Conservation (phyloP, 2,113 vertebrate genomes). For the Platycercus adscitus region DNA sequence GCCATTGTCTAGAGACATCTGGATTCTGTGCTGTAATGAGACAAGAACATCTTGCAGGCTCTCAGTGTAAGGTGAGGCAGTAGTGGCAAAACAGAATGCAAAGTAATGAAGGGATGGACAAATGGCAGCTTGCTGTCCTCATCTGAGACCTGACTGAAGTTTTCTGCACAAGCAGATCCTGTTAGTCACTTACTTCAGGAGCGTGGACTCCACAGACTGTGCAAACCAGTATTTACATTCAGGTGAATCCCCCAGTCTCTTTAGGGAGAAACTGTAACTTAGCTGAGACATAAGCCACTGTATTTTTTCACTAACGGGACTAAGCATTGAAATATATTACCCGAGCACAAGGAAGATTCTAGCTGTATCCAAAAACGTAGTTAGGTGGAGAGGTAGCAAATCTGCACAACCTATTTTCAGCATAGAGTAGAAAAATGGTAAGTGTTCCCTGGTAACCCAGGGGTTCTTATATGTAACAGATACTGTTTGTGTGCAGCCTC, state of each 20-base stretch:
- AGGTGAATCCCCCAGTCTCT: not conserved
- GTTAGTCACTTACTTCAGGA: not conserved
- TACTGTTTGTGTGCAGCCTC: not conserved
- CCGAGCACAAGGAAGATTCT: not conserved
- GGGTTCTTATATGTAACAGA: not conserved
- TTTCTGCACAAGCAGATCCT: not conserved
- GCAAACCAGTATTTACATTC: not conserved
- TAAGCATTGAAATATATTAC: not conserved
- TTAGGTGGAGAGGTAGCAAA: not conserved
- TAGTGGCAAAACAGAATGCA: not conserved
- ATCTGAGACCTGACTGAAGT: not conserved
- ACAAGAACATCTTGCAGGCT: not conserved
- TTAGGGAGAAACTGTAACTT: not conserved
- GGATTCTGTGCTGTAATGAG: not conserved
- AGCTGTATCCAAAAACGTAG: not conserved
- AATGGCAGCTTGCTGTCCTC: not conserved
- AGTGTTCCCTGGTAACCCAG: not conserved
- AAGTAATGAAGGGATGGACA: not conserved
- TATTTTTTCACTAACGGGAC: not conserved
- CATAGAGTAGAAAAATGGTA: fast-evolving
- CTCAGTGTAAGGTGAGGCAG: not conserved
- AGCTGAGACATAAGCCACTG: not conserved
- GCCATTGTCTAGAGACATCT: not conserved
- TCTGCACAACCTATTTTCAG: not conserved
- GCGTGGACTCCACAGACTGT: not conserved